These are phyloP conservation scores for Dufourea novaeangliae DNA, from an alignment of 1,140 invertebrate species.

Conservation along the genomic window DNA sequence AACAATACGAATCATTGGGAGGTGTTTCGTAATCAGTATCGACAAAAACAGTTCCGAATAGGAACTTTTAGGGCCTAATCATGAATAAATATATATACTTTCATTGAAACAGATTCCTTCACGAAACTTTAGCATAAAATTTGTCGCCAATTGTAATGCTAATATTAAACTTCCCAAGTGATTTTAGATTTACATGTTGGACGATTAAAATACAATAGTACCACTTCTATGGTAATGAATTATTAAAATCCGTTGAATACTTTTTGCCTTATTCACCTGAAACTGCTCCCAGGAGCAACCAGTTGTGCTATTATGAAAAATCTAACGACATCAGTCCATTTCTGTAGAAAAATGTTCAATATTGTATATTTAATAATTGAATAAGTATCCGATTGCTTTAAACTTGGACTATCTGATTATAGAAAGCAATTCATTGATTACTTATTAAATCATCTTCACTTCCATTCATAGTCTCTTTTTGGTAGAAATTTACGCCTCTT, in stretches of 20 bases:
- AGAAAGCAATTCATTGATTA: no score
- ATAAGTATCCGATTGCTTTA: not conserved
- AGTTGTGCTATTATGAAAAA: no score
- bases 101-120: not conserved
- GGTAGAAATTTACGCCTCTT: not conserved
- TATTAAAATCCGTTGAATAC: not conserved
- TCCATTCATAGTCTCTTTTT: not conserved
- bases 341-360: no score
- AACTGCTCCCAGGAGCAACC: not conserved
- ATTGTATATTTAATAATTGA: no score
- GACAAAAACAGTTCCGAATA: not conserved
- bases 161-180: not conserved
- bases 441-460: not conserved
- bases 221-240: no score
- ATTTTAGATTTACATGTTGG: no score
- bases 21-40: not conserved
- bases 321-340: not conserved
- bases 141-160: not conserved
- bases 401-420: not conserved
- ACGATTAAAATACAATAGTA: no score
- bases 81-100: not conserved
- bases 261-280: not conserved
- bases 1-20: slow-evolving; percentile 6
- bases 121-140: not conserved
- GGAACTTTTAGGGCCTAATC: not conserved